Evolutionary conservation across 2,888 invertebrate genomes (phyloP).

Genomic region (Cenopis cana): DNA sequence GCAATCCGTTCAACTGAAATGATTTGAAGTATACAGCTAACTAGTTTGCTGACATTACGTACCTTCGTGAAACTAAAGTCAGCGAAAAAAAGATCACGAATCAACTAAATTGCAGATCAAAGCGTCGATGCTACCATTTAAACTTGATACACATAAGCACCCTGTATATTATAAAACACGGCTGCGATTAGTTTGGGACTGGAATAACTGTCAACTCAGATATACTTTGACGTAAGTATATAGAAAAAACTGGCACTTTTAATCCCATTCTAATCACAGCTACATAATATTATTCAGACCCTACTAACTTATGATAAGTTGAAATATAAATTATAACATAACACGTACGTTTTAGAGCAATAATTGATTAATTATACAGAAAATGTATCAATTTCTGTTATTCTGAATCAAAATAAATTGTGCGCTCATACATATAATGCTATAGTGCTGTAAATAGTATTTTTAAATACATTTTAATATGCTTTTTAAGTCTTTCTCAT

Average conservation of each 20-base stretch:
- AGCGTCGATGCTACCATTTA: not conserved
- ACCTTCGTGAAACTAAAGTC: too few relatives aligned
- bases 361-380: not conserved
- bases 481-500: slow-evolving; percentile 16
- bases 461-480: slow-evolving; percentile 2
- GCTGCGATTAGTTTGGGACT: too few relatives aligned
- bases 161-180: not conserved
- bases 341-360: not conserved
- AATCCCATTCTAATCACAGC: too few relatives aligned
- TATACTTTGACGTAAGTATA: too few relatives aligned
- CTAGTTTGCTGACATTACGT: too few relatives aligned
- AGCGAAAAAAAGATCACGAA: too few relatives aligned
- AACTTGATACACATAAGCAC: not conserved
- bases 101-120: not conserved
- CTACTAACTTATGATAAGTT: too few relatives aligned
- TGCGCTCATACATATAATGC: slow-evolving; percentile 1
- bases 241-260: too few relatives aligned
- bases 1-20: too few relatives aligned
- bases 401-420: not conserved
- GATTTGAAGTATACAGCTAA: too few relatives aligned
- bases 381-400: not conserved
- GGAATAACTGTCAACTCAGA: too few relatives aligned
- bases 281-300: not conserved
- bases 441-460: not conserved
- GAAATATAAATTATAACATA: not conserved